Evolutionary conservation across 2,888 invertebrate species (phyloP).

Genomic region (Chrysotoxum bicinctum): DNA sequence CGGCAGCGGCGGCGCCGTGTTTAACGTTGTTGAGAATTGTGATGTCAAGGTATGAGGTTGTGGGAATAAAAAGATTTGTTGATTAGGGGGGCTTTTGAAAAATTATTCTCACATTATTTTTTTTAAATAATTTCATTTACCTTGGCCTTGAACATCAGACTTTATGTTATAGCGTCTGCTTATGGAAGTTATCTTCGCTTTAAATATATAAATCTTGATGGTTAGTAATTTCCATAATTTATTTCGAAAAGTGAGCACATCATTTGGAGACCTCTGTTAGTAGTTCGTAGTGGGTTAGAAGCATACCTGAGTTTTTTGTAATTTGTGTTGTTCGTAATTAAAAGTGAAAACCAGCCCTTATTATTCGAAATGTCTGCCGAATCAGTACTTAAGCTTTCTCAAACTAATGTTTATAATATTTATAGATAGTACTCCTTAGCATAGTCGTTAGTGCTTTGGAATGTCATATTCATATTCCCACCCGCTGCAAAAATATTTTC

Average conservation of each 20-base stretch:
- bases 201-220: background rate
- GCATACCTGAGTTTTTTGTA: background rate
- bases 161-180: background rate
- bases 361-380: background rate
- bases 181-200: background rate
- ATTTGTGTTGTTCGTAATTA: background rate
- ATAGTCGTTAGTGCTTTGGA: no score
- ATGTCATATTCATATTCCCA: no score
- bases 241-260: background rate
- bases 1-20: background rate
- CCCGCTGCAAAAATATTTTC: no score
- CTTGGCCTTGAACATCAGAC: conserved; percentile 13
- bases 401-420: no score
- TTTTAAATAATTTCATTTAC: background rate
- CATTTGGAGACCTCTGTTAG: background rate
- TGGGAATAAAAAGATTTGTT: conserved; percentile 9
- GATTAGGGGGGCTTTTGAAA: background rate
- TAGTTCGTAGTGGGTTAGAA: background rate
- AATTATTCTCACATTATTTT: conserved; percentile 11
- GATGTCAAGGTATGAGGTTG: conserved; percentile 5
- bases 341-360: background rate
- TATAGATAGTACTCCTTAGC: no score
- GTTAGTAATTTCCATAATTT: conserved; percentile 7
- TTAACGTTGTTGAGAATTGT: background rate
- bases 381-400: background rate